Percentiles rank a stretch among this genome's conserved stretches.
Conservation (phyloP, 2,888 invertebrate species). For the Cryptocheilus praepositus region DNA sequence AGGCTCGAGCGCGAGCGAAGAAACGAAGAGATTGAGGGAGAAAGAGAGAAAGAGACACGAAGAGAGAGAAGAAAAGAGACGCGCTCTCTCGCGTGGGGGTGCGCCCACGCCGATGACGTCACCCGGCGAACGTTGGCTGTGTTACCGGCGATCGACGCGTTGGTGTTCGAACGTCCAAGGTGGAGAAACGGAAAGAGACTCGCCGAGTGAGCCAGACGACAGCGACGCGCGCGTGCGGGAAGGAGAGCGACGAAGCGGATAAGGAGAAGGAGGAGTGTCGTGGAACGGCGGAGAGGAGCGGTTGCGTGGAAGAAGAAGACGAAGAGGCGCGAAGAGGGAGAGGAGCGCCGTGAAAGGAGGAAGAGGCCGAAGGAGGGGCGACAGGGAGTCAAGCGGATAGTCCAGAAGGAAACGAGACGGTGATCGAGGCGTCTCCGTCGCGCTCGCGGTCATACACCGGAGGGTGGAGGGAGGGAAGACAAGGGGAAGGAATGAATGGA, state of each 20-base stretch:
- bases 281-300: constrained; percentile 23
- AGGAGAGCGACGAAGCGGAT: constrained; percentile 33
- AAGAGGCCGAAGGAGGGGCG: constrained; percentile 20
- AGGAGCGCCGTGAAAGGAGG: constrained; percentile 15
- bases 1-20: constrained; percentile 24
- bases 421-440: neutral
- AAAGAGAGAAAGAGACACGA: constrained; percentile 27
- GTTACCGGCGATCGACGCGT: constrained; percentile 60
- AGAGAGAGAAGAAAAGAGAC: constrained; percentile 27
- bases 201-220: constrained; percentile 24
- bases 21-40: constrained; percentile 23
- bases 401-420: constrained; percentile 32
- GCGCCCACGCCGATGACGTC: constrained; percentile 73
- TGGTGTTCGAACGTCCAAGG: constrained; percentile 49
- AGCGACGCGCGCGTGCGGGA: constrained; percentile 25
- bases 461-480: constrained; percentile 6
- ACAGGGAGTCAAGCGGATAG: constrained; percentile 20
- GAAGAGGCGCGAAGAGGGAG: constrained; percentile 21
- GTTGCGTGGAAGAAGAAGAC: constrained; percentile 34
- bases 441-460: neutral
- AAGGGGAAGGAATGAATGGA: constrained; percentile 28
- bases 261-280: constrained; percentile 32
- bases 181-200: constrained; percentile 35
- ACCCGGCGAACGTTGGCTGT: constrained; percentile 69
- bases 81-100: constrained; percentile 66